Conservation (phyloP, 2,797 vertebrate species). For the Sandelia bainsii region DNA sequence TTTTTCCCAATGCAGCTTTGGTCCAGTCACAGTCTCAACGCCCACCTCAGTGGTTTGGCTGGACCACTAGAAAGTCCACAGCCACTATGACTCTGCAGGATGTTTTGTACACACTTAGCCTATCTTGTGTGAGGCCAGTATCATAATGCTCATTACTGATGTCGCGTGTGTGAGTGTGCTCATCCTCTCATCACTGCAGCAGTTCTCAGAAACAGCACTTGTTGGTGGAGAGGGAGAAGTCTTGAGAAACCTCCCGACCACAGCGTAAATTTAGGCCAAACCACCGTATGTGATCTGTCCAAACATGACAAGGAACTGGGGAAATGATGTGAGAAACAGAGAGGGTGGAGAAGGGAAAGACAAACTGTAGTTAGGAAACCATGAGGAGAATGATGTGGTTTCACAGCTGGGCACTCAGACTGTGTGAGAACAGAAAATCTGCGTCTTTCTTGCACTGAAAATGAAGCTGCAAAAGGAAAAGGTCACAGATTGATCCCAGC, state of each 20-base stretch:
- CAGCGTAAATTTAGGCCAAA: slow-evolving; percentile 43
- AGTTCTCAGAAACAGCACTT: slow-evolving; percentile 48
- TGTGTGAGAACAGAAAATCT: slow-evolving; percentile 13
- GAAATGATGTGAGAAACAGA: slow-evolving; percentile 33
- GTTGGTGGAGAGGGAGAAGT: slow-evolving; percentile 24
- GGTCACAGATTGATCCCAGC: slow-evolving; percentile 23
- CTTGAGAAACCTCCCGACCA: slow-evolving; percentile 59
- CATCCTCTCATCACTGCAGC: slow-evolving; percentile 15
- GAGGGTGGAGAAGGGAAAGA: slow-evolving; percentile 49
- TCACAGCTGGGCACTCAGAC: slow-evolving; percentile 52
- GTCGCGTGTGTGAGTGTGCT: background rate
- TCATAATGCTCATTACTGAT: slow-evolving; percentile 1
- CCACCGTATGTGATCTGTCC: slow-evolving; percentile 57
- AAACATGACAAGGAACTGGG: slow-evolving; percentile 56
- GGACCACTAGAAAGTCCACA: background rate
- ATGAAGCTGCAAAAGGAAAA: background rate
- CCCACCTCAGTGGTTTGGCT: slow-evolving; percentile 22
- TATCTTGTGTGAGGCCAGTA: slow-evolving; percentile 12
- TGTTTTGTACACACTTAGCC: background rate
- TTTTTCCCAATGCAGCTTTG: slow-evolving; percentile 25
- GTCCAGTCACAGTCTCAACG: background rate
- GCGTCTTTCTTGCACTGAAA: background rate
- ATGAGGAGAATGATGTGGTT: slow-evolving; percentile 50
- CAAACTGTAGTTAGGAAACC: slow-evolving; percentile 49
- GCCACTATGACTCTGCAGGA: slow-evolving; percentile 38